Conservation (phyloP, 1,140 invertebrate genomes). For the Lepidotrigona ventralis region DNA sequence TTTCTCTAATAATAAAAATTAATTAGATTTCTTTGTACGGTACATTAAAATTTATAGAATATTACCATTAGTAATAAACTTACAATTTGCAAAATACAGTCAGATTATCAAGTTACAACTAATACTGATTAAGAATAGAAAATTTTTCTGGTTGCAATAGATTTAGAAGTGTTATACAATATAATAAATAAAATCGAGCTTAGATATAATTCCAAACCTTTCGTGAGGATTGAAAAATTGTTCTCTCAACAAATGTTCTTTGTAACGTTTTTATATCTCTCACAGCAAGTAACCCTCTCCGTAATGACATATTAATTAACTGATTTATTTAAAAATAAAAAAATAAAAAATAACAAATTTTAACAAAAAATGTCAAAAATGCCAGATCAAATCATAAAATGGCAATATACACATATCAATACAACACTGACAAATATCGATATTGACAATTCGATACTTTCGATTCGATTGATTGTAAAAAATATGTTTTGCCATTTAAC, state of each 20-base stretch:
- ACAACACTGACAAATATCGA: background rate
- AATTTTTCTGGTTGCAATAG: background rate
- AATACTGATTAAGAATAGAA: background rate
- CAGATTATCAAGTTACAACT: background rate
- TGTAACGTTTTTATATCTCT: slow-evolving; percentile 25
- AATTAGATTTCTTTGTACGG: background rate
- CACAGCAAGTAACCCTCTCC: background rate
- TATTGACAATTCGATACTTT: background rate
- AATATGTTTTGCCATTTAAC: background rate
- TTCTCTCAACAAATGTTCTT: slow-evolving; percentile 15
- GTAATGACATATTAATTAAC: slow-evolving; percentile 8
- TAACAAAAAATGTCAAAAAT: background rate
- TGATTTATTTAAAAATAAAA: background rate
- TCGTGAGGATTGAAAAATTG: slow-evolving; percentile 1
- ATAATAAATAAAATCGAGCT: background rate
- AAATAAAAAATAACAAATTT: background rate
- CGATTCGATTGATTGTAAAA: background rate
- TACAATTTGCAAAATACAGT: background rate
- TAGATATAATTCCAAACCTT: slow-evolving; percentile 25
- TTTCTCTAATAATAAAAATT: background rate
- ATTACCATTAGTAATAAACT: background rate
- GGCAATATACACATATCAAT: background rate
- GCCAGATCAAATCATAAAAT: background rate
- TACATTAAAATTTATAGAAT: background rate
- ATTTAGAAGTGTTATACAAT: background rate